Evolutionary conservation across 2,888 invertebrate species (phyloP).

Genomic region (Venusia cambrica): DNA sequence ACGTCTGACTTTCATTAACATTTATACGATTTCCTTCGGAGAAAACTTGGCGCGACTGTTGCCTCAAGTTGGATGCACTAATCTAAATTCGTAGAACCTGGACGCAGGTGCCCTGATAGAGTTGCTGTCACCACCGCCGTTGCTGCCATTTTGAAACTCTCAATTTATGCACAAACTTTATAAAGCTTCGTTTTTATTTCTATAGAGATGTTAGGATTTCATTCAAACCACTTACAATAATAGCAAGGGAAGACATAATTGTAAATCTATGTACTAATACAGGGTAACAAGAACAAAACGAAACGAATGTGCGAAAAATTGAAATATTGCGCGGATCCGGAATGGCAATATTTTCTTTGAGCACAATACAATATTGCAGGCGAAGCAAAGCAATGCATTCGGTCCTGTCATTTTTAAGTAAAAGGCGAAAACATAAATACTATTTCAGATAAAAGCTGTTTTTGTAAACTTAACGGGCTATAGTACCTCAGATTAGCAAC

Average conservation of each 20-base stretch:
- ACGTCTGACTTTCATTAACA: constrained; percentile 76
- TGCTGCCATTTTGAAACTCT: constrained; percentile 46
- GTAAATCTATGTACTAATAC: no score
- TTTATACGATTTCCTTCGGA: constrained; percentile 70
- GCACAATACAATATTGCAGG: constrained; percentile 49
- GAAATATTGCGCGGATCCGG: constrained; percentile 45
- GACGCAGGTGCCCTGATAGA: constrained; percentile 61
- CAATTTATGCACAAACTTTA: constrained; percentile 60
- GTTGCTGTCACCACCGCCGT: constrained; percentile 48
- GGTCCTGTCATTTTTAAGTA: constrained; percentile 35
- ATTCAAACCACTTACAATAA: no score
- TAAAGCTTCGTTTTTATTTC: no score
- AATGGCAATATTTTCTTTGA: constrained; percentile 57
- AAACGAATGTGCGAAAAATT: constrained; percentile 44
- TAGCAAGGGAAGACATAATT: no score
- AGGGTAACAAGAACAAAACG: constrained; percentile 36
- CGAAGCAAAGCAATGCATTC: constrained; percentile 32
- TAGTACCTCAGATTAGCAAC: no score
- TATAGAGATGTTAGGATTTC: no score
- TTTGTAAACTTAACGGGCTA: no score
- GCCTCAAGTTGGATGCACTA: constrained; percentile 58
- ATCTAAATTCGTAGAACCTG: constrained; percentile 62
- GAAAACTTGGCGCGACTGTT: constrained; percentile 57
- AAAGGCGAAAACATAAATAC: constrained; percentile 28
- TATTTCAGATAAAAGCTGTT: not conserved